phyloP scores from a whole-genome alignment of 1,140 invertebrate genomes.

The Bombyx mori region DNA sequence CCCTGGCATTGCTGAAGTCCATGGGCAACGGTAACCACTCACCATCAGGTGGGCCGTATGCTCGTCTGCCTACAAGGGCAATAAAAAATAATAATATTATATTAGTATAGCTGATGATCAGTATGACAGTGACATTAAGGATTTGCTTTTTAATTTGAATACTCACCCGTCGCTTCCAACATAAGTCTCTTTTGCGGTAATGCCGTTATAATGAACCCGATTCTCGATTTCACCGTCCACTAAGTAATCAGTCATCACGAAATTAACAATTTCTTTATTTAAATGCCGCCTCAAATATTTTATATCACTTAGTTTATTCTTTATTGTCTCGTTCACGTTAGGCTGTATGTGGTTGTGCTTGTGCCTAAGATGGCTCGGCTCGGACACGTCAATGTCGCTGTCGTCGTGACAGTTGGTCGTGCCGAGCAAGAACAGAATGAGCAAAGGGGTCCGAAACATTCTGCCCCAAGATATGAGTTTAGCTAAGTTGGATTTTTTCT shows the following conservation, averaged over 20 bases:
- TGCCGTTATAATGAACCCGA: conserved; percentile 72
- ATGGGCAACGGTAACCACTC: no score
- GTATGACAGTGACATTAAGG: no score
- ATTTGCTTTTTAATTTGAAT: no score
- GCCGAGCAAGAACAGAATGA: conserved; percentile 45
- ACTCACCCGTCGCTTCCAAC: conserved; percentile 69
- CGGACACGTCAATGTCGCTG: conserved; percentile 19
- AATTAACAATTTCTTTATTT: conserved; percentile 67
- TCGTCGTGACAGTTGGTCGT: conserved; percentile 47
- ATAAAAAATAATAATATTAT: no score
- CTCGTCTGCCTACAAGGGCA: no score
- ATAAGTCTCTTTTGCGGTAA: conserved; percentile 77
- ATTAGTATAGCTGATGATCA: no score
- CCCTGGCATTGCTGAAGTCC: no score
- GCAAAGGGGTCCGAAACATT: conserved; percentile 40
- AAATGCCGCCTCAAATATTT: conserved; percentile 49
- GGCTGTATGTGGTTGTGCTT: conserved; percentile 8
- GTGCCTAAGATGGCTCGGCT: conserved; percentile 14
- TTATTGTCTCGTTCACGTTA: conserved; percentile 7
- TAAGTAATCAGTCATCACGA: conserved; percentile 73
- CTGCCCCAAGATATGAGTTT: conserved; percentile 39
- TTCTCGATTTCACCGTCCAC: conserved; percentile 76
- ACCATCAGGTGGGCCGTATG: no score
- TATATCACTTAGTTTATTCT: conserved; percentile 42
- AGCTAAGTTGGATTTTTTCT: conserved; percentile 42